Evolutionary conservation across 2,113 vertebrate species (phyloP).

Genomic region (Pituophis catenifer): DNA sequence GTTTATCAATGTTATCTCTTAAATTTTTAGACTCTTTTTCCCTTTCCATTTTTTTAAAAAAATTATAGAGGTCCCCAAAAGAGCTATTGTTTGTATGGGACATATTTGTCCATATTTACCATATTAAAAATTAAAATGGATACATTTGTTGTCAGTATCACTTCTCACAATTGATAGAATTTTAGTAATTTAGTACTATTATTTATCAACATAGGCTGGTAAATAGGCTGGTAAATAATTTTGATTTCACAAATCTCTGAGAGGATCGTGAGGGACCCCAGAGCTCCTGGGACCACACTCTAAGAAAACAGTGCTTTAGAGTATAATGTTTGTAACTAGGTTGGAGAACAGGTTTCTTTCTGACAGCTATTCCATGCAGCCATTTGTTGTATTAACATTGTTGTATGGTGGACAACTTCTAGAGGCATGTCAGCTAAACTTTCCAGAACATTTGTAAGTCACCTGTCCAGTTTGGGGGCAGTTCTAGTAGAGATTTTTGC

Average conservation of each 20-base stretch:
- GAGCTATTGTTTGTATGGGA: background rate
- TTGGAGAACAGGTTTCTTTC: background rate
- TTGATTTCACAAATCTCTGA: background rate
- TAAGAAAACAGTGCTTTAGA: background rate
- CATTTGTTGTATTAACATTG: background rate
- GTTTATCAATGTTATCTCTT: background rate
- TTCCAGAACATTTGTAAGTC: background rate
- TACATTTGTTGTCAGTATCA: background rate
- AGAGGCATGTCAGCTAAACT: background rate
- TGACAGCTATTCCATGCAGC: background rate
- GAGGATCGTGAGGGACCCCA: background rate
- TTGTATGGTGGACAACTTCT: background rate
- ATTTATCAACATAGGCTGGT: background rate
- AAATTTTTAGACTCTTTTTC: background rate
- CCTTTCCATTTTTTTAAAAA: background rate
- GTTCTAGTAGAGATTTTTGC: background rate
- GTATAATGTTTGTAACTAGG: background rate
- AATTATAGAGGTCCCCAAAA: background rate
- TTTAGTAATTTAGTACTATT: background rate
- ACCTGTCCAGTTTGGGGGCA: background rate
- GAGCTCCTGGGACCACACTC: background rate
- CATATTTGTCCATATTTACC: background rate
- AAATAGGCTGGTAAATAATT: background rate
- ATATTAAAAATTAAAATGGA: background rate
- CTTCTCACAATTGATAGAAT: background rate